These are phyloP conservation scores for Cantharis flavilabris DNA, from an alignment of 2,888 invertebrate species.

Conservation along the genomic window DNA sequence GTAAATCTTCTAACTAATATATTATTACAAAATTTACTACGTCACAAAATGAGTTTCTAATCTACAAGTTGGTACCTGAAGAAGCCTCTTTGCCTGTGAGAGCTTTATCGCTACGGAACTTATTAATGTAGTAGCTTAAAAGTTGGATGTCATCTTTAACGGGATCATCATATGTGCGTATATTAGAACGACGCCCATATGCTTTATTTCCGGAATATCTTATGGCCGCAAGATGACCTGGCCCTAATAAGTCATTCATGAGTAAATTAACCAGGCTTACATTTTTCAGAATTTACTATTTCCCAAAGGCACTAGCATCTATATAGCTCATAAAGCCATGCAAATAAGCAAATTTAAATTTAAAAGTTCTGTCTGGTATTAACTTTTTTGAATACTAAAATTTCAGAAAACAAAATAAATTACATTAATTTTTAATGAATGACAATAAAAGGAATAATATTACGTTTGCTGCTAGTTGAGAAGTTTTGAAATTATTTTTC, in stretches of 20 bases:
- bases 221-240: constrained; percentile 82
- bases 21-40: not conserved
- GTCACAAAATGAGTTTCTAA: not conserved
- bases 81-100: constrained; percentile 35
- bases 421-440: not conserved
- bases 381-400: not conserved
- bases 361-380: not conserved
- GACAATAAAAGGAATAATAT: too few species aligned
- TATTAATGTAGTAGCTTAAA: constrained; percentile 85
- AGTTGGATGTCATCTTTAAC: constrained; percentile 85
- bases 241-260: constrained; percentile 59
- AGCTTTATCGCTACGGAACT: constrained; percentile 61
- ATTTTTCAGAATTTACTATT: not conserved
- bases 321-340: not conserved
- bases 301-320: not conserved
- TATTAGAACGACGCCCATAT: constrained; percentile 72
- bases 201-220: constrained; percentile 82
- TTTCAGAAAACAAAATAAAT: not conserved
- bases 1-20: not conserved
- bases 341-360: not conserved
- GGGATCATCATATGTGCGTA: constrained; percentile 68
- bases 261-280: not conserved
- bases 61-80: constrained; percentile 26
- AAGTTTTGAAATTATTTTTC: not conserved
- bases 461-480: not conserved